These are phyloP conservation scores for Apamea sordens DNA, from an alignment of 2,888 invertebrate species.

Conservation along the genomic window DNA sequence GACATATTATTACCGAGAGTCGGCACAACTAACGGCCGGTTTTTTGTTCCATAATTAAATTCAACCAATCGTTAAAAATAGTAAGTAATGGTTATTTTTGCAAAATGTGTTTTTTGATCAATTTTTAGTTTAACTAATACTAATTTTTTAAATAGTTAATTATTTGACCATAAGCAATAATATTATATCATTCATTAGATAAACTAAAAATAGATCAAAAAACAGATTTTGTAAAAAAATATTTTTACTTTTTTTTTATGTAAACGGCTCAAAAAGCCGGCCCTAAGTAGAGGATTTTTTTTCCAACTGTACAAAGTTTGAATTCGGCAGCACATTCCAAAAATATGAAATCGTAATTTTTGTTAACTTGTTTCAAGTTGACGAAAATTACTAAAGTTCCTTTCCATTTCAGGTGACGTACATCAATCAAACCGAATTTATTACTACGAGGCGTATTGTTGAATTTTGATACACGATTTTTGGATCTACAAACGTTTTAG, in stretches of 20 bases:
- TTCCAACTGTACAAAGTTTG: slow-evolving; percentile 1
- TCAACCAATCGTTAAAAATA: no score
- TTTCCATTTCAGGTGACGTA: slow-evolving; percentile 65
- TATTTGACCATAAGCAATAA: no score
- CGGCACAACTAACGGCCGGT: neutral
- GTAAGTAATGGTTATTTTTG: no score
- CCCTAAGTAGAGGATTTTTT: slow-evolving; percentile 7
- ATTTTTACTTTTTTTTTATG: no score
- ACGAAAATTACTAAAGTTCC: slow-evolving; percentile 41
- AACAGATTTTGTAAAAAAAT: no score
- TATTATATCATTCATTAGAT: no score
- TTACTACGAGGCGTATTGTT: slow-evolving; percentile 59
- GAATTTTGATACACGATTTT: slow-evolving; percentile 66
- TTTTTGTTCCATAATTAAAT: no score
- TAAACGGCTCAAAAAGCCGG: no score
- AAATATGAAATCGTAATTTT: slow-evolving; percentile 57
- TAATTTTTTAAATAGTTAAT: no score
- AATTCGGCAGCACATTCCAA: slow-evolving; percentile 75
- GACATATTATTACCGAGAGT: slow-evolving; percentile 43
- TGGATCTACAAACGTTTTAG: slow-evolving; percentile 56
- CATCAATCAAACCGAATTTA: slow-evolving; percentile 68
- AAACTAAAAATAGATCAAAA: no score
- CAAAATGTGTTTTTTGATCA: no score
- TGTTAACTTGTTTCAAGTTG: slow-evolving; percentile 51
- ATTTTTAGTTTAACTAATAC: no score